Conservation (phyloP, 2,888 invertebrate species). For the Ennomos erosarius region DNA sequence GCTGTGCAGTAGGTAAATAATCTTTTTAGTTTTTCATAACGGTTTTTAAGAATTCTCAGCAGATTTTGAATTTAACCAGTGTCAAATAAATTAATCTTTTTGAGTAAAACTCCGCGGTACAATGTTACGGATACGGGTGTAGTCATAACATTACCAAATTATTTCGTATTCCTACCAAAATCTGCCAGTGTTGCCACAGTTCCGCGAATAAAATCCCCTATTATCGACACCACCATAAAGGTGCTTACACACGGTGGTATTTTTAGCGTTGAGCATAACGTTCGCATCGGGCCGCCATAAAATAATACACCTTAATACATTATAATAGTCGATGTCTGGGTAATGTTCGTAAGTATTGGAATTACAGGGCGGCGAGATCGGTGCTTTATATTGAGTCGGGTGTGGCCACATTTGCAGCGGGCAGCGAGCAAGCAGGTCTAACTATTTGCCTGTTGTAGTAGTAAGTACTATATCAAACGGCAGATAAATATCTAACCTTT, state of each 20-base stretch:
- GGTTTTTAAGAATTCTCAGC: no score
- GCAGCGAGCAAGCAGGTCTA: slow-evolving; percentile 21
- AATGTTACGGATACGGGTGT: slow-evolving; percentile 6
- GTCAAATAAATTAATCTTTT: not conserved
- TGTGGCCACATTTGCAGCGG: slow-evolving; percentile 46
- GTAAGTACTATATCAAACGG: no score
- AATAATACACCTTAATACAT: slow-evolving; percentile 85
- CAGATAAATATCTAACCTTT: no score
- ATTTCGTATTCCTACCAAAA: not conserved
- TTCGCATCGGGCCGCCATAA: slow-evolving; percentile 70
- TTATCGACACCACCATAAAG: slow-evolving; percentile 46
- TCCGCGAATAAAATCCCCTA: slow-evolving; percentile 22
- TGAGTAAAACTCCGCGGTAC: not conserved
- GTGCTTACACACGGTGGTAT: slow-evolving; percentile 66
- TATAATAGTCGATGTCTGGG: slow-evolving; percentile 82
- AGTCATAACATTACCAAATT: slow-evolving; percentile 7
- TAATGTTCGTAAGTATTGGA: slow-evolving; percentile 83
- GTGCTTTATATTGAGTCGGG: slow-evolving; percentile 63
- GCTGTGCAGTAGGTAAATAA: no score
- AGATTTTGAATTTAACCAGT: no score
- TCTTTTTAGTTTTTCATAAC: no score
- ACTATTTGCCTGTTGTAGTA: no score
- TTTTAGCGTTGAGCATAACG: slow-evolving; percentile 77
- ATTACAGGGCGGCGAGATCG: slow-evolving; percentile 81
- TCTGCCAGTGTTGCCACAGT: slow-evolving; percentile 14